Evolutionary conservation across 2,797 vertebrate genomes (phyloP).

Genomic region (Chanos chanos): DNA sequence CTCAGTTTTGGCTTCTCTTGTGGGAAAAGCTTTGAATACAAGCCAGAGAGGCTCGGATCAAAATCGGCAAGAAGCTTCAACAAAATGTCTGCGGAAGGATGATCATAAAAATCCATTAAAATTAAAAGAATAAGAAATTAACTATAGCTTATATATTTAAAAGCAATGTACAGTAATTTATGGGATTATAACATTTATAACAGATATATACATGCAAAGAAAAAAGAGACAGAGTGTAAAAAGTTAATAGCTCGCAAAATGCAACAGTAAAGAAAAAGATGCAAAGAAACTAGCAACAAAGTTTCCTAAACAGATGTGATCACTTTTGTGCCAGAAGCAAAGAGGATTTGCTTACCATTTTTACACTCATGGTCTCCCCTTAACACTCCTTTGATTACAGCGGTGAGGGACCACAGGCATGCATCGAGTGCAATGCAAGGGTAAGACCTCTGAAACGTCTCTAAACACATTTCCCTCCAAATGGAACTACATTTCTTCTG

Average conservation of each 20-base stretch:
- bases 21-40: slow-evolving; percentile 65
- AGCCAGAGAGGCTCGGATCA: slow-evolving; percentile 63
- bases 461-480: slow-evolving; percentile 72
- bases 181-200: too few species aligned
- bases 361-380: slow-evolving; percentile 55
- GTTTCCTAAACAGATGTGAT: not conserved
- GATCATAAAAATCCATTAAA: too few species aligned
- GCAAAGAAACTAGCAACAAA: too few species aligned
- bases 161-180: too few species aligned
- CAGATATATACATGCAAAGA: too few species aligned
- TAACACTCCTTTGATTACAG: slow-evolving; percentile 67
- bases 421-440: slow-evolving; percentile 38
- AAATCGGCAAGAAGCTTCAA: slow-evolving; percentile 69
- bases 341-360: slow-evolving; percentile 52
- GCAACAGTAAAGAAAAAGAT: too few species aligned
- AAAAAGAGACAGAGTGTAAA: too few species aligned
- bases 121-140: too few species aligned
- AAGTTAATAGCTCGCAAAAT: too few species aligned
- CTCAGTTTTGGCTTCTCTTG: not conserved
- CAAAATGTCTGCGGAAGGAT: slow-evolving; percentile 38
- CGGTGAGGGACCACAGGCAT: slow-evolving; percentile 75
- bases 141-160: too few species aligned
- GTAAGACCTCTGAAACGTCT: slow-evolving; percentile 57
- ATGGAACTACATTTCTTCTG: slow-evolving; percentile 62
- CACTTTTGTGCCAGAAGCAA: not conserved